A percentile compares a stretch with the other conserved stretches of the same genome.
These are phyloP conservation scores for Orestias chungarensis DNA, from an alignment of 2,797 vertebrate genomes.

Conservation along the genomic window DNA sequence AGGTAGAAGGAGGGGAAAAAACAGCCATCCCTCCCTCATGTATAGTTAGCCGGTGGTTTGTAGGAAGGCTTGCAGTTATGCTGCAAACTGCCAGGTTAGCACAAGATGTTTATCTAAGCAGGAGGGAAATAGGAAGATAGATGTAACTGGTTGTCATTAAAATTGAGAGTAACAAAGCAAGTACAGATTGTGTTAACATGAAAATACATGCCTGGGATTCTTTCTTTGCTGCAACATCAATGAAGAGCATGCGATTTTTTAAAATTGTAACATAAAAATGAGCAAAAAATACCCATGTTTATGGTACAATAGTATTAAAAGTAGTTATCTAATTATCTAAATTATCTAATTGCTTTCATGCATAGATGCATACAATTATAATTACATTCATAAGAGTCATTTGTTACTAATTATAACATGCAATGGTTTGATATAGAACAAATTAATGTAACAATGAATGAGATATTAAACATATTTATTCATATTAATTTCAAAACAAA, in stretches of 20 bases:
- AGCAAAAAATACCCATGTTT: not conserved
- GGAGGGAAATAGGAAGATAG: slow-evolving; percentile 37
- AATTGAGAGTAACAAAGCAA: slow-evolving; percentile 11
- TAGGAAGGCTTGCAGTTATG: slow-evolving; percentile 9
- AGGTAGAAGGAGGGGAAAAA: slow-evolving; percentile 9
- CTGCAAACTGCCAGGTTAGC: slow-evolving; percentile 30
- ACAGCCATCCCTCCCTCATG: slow-evolving; percentile 16
- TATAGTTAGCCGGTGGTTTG: slow-evolving; percentile 10
- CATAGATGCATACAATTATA: not conserved
- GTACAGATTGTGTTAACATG: slow-evolving; percentile 19
- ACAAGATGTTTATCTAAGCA: slow-evolving; percentile 17
- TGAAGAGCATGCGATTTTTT: not conserved
- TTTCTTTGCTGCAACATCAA: not conserved
- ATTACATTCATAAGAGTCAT: not conserved
- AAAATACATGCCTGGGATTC: slow-evolving; percentile 2
- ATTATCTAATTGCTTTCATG: not conserved
- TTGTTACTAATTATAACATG: not conserved
- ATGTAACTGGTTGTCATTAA: slow-evolving; percentile 29
- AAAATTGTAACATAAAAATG: not conserved
- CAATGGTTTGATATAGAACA: too few species aligned
- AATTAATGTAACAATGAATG: too few species aligned
- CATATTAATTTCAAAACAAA: too few species aligned
- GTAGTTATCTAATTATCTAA: too few species aligned
- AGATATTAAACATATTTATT: too few species aligned
- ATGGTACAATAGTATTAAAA: not conserved